Conservation (phyloP, 1,140 invertebrate species). For the Aphis gossypii region DNA sequence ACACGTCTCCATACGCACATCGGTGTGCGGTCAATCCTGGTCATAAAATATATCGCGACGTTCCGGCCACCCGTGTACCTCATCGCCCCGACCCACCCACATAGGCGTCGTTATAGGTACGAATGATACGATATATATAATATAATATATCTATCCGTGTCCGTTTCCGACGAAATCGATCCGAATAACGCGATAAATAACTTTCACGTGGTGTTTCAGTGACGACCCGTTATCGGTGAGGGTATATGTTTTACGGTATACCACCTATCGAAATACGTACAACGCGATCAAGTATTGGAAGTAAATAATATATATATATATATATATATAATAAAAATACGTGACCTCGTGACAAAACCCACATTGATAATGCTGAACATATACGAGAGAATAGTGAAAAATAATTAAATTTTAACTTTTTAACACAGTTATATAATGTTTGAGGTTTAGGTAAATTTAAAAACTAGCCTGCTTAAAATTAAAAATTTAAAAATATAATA, state of each 20-base stretch:
- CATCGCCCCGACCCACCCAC: no score
- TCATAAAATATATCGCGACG: not conserved
- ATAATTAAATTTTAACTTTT: no score
- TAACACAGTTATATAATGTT: no score
- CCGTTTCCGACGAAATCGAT: not conserved
- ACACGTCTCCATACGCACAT: not conserved
- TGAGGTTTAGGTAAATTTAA: no score
- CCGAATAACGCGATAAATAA: slow-evolving; percentile 17
- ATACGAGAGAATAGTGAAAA: not conserved
- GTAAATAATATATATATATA: not conserved
- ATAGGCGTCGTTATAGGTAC: not conserved
- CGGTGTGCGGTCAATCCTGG: not conserved
- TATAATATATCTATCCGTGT: not conserved
- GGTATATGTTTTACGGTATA: not conserved
- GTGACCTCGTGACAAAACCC: not conserved
- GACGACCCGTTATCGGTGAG: not conserved
- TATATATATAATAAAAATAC: no score
- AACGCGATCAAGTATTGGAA: not conserved
- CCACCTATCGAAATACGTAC: not conserved
- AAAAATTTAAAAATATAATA: no score
- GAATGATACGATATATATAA: no score
- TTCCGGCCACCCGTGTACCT: not conserved
- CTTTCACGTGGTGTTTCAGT: not conserved
- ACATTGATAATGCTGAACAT: not conserved
- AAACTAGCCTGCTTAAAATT: no score